A percentile compares a stretch with the other conserved stretches of the same genome.
Conservation (phyloP, 2,888 invertebrate genomes). For the Dasysyrphus tricinctus region DNA sequence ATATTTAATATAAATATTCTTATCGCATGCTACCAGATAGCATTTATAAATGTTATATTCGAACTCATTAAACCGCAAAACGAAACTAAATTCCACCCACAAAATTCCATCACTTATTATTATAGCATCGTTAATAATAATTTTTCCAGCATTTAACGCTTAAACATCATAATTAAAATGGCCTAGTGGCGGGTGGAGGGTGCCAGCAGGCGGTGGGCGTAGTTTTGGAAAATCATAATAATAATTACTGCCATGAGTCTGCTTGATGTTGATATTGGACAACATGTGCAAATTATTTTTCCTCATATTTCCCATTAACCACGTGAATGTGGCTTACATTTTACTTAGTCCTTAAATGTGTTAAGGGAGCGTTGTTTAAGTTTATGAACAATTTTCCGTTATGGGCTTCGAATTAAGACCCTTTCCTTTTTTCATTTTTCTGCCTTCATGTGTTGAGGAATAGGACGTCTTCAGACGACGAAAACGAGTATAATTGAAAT, state of each 20-base stretch:
- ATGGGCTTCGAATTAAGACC: slow-evolving; percentile 1
- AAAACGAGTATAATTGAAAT: not conserved
- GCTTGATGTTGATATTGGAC: slow-evolving; percentile 1
- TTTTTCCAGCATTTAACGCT: slow-evolving; percentile 16
- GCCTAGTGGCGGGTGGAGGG: not conserved
- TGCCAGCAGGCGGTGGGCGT: not conserved
- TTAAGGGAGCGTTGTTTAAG: slow-evolving; percentile 7
- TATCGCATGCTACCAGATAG: slow-evolving; percentile 11
- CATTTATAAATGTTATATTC: not conserved
- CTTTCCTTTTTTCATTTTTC: not conserved
- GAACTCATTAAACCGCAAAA: slow-evolving; percentile 1
- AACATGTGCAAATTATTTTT: slow-evolving; percentile 15
- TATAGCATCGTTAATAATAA: slow-evolving; percentile 18
- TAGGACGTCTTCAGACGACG: not conserved
- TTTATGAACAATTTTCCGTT: not conserved
- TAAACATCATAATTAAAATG: slow-evolving; percentile 18
- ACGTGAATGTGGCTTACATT: not conserved
- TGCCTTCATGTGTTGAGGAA: not conserved
- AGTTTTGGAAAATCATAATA: slow-evolving; percentile 23
- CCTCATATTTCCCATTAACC: not conserved
- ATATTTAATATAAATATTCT: not conserved
- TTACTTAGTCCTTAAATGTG: not conserved
- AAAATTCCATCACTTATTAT: slow-evolving; percentile 7
- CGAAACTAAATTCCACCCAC: not conserved
- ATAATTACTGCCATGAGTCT: slow-evolving; percentile 8